These are phyloP conservation scores for Trachemys scripta DNA, from an alignment of 2,113 vertebrate species.

Conservation along the genomic window DNA sequence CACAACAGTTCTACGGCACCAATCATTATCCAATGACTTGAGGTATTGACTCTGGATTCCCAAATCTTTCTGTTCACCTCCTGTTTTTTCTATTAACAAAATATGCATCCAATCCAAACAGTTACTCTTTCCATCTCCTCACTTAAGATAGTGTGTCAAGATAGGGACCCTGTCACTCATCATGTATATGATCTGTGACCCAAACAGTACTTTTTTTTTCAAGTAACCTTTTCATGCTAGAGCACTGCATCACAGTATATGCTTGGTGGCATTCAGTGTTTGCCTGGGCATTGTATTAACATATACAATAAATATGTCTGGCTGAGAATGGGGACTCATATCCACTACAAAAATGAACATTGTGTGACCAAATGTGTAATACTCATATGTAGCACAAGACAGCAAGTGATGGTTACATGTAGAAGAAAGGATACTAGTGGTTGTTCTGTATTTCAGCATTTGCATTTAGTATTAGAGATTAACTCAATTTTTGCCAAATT, in stretches of 20 bases:
- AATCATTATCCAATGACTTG: slow-evolving; percentile 30
- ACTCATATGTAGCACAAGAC: slow-evolving; percentile 40
- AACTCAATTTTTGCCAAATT: slow-evolving; percentile 31
- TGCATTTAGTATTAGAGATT: slow-evolving; percentile 3
- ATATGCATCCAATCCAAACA: slow-evolving; percentile 25
- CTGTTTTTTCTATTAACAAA: slow-evolving; percentile 56
- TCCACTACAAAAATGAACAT: slow-evolving; percentile 42
- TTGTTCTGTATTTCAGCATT: slow-evolving; percentile 37
- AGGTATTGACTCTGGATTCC: slow-evolving; percentile 37
- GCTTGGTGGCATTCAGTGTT: neutral
- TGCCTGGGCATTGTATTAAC: slow-evolving; percentile 26
- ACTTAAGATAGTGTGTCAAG: slow-evolving; percentile 17
- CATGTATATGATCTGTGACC: slow-evolving; percentile 11
- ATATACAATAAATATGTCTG: neutral
- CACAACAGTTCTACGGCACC: slow-evolving; percentile 14
- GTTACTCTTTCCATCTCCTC: slow-evolving; percentile 35
- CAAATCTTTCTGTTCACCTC: slow-evolving; percentile 54
- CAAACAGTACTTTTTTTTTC: neutral
- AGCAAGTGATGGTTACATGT: slow-evolving; percentile 11
- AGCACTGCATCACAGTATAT: neutral
- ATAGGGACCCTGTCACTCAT: neutral
- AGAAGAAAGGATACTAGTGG: slow-evolving; percentile 39
- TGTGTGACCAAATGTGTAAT: slow-evolving; percentile 17
- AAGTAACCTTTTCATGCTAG: slow-evolving; percentile 32
- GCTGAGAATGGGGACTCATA: slow-evolving; percentile 17